phyloP scores from a whole-genome alignment of 35 echinoderm and acorn worm species.

The Lytechinus variegatus region DNA sequence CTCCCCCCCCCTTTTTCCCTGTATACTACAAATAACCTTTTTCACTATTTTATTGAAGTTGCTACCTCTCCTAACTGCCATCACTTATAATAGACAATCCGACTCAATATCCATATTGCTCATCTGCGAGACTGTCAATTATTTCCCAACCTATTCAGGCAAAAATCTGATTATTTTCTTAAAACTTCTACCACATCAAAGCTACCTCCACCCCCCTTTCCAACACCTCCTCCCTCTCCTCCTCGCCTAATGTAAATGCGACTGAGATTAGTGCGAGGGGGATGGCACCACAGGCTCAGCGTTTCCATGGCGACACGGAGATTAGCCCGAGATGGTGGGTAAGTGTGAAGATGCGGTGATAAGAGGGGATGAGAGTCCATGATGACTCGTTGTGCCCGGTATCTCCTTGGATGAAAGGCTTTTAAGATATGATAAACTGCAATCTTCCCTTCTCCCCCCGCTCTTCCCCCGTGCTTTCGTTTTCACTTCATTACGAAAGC shows the following conservation, averaged over 20 bases:
- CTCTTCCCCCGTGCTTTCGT: neutral
- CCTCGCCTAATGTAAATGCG: slow-evolving; percentile 36
- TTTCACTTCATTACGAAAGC: slow-evolving; percentile 2
- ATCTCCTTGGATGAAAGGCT: slow-evolving; percentile 50
- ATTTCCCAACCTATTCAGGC: too few relatives aligned
- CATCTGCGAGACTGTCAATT: too few relatives aligned
- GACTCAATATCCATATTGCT: too few relatives aligned
- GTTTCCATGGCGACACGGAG: slow-evolving; percentile 23
- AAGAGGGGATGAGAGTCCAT: slow-evolving; percentile 40
- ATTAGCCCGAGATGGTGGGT: slow-evolving; percentile 37
- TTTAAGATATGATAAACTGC: slow-evolving; percentile 25
- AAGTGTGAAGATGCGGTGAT: slow-evolving; percentile 52
- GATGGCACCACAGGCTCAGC: slow-evolving; percentile 39
- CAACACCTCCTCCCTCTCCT: neutral
- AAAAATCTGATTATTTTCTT: too few relatives aligned
- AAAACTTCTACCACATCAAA: neutral
- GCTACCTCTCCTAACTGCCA: too few relatives aligned
- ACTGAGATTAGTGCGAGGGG: slow-evolving; percentile 35
- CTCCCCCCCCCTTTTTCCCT: neutral
- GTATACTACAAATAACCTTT: too few relatives aligned
- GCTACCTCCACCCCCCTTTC: neutral
- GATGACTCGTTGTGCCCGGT: slow-evolving; percentile 43
- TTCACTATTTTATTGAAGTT: too few relatives aligned
- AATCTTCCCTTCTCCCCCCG: neutral
- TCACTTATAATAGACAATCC: too few relatives aligned